These are phyloP conservation scores for Pseudopleuronectes americanus DNA, from an alignment of 2,797 vertebrate genomes.

Conservation along the genomic window DNA sequence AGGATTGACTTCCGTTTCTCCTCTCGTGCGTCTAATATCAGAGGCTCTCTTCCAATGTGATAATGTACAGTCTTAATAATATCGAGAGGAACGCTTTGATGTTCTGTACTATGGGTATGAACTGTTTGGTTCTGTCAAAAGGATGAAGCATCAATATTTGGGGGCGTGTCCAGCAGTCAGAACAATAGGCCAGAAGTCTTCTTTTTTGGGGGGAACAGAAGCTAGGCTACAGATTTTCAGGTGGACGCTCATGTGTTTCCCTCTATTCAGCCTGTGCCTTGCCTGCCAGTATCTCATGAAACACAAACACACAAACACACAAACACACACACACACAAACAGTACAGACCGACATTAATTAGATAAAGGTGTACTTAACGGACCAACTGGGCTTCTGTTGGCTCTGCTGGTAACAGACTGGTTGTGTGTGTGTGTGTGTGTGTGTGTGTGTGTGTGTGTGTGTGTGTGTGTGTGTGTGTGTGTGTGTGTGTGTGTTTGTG, in stretches of 20 bases:
- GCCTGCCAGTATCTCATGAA: conserved; percentile 48
- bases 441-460: neutral
- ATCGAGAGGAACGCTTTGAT: neutral
- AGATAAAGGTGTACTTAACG: conserved; percentile 26
- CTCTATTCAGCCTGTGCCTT: conserved; percentile 34
- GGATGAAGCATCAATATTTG: conserved; percentile 2
- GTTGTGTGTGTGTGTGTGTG: conserved; percentile 2
- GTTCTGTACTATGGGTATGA: neutral
- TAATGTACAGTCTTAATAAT: neutral
- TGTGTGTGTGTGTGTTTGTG: too few relatives aligned
- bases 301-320: neutral
- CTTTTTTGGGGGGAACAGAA: conserved; percentile 38
- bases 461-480: too few relatives aligned
- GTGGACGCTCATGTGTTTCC: conserved; percentile 41
- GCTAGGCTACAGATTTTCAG: conserved; percentile 37
- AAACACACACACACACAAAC: conserved; percentile 13
- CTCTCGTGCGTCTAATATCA: neutral
- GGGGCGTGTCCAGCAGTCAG: conserved; percentile 28
- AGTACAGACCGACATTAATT: conserved; percentile 50
- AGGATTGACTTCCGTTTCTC: conserved; percentile 27
- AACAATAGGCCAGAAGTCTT: conserved; percentile 26
- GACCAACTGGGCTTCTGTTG: conserved; percentile 32
- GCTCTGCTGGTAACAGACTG: neutral
- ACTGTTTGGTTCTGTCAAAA: conserved; percentile 17
- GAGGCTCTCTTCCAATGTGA: neutral